These are phyloP conservation scores for Pachyrhynchus sulphureomaculatus DNA, from an alignment of 1,140 invertebrate genomes.

Conservation along the genomic window DNA sequence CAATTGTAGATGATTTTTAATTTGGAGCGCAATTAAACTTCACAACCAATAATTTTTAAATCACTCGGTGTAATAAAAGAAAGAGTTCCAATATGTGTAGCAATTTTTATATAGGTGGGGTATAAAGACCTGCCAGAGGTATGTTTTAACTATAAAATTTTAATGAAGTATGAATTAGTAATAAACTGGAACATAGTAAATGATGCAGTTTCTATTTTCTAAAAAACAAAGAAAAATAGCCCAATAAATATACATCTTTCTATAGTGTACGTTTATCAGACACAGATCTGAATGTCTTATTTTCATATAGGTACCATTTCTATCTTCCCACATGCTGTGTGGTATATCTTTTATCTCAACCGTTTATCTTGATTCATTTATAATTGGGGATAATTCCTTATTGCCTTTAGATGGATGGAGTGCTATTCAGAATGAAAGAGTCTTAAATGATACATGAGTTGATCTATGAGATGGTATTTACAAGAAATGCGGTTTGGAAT, in stretches of 20 bases:
- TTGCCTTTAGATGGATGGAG: constrained; percentile 21
- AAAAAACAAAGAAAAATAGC: too few species aligned
- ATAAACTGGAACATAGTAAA: too few species aligned
- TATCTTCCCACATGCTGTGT: constrained; percentile 18
- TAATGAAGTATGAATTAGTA: too few species aligned
- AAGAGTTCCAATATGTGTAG: too few species aligned
- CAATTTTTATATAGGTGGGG: too few species aligned
- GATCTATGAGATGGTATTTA: constrained; percentile 3
- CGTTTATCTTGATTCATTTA: constrained; percentile 21
- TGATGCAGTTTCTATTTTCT: too few species aligned
- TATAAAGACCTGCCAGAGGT: too few species aligned
- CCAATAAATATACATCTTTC: background rate
- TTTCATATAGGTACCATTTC: constrained; percentile 15
- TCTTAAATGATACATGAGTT: background rate
- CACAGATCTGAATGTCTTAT: constrained; percentile 16
- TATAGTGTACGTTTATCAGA: constrained; percentile 2
- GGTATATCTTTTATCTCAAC: constrained; percentile 13
- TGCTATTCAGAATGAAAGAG: constrained; percentile 9
- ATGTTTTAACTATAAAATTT: too few species aligned
- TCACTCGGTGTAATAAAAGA: too few species aligned
- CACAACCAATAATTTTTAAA: too few species aligned
- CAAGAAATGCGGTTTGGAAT: constrained; percentile 1
- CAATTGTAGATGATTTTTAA: too few species aligned
- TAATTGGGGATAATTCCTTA: constrained; percentile 23
- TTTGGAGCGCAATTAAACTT: too few species aligned